Evolutionary conservation across 2,888 invertebrate species (phyloP).

Genomic region (Heliothis peltigera): DNA sequence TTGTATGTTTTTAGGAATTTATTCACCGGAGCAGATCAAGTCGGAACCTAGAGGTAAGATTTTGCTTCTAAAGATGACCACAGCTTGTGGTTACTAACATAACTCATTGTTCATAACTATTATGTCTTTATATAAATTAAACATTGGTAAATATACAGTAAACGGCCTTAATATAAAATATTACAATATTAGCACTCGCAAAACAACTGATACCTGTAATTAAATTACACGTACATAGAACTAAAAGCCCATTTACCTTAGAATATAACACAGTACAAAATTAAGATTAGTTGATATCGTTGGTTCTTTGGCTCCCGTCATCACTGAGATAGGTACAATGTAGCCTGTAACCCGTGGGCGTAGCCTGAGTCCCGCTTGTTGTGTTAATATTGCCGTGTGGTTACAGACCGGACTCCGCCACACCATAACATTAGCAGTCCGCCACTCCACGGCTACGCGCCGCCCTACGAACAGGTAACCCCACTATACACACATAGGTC

Average conservation of each 20-base stretch:
- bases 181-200: no score
- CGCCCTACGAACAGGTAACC: constrained; percentile 62
- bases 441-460: constrained; percentile 65
- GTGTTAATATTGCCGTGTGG: constrained; percentile 36
- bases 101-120: not conserved
- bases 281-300: no score
- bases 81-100: not conserved
- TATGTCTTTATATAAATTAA: no score
- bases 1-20: constrained; percentile 62
- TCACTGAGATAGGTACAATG: no score
- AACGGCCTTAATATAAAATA: no score
- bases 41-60: constrained; percentile 79
- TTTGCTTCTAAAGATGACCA: not conserved
- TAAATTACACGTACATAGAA: no score
- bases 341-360: no score
- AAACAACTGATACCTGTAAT: no score
- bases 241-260: no score
- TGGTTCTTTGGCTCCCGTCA: no score
- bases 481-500: constrained; percentile 8
- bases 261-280: no score
- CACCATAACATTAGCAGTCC: constrained; percentile 71
- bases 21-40: constrained; percentile 73
- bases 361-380: not conserved
- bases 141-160: no score
- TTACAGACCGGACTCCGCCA: constrained; percentile 72